phyloP scores from a whole-genome alignment of 2,113 vertebrate genomes.

The Eubucco bourcierii region DNA sequence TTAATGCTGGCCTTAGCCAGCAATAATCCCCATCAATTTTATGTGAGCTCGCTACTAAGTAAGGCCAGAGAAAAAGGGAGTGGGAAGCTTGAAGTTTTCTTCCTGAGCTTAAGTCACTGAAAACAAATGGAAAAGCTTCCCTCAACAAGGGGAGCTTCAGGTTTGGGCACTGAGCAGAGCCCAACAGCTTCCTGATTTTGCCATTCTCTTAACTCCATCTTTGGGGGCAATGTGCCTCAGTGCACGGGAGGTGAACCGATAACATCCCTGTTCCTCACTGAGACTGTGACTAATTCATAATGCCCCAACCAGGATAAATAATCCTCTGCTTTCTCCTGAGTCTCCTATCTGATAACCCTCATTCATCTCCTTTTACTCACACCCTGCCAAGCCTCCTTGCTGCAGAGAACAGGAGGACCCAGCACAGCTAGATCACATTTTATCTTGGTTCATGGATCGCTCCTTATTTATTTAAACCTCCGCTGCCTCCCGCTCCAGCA shows the following conservation, averaged over 20 bases:
- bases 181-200: not conserved
- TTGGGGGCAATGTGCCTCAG: not conserved
- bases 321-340: not conserved
- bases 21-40: not conserved
- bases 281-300: not conserved
- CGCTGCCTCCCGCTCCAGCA: conserved; percentile 1
- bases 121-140: not conserved
- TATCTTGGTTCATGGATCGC: conserved; percentile 59
- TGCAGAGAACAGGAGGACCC: conserved; percentile 4
- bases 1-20: not conserved
- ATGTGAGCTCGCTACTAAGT: not conserved
- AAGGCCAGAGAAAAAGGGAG: not conserved
- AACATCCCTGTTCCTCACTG: not conserved
- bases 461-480: conserved; percentile 66
- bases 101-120: not conserved
- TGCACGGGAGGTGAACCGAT: not conserved
- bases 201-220: not conserved
- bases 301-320: not conserved
- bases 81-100: not conserved
- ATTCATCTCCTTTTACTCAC: conserved; percentile 41
- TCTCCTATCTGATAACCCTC: not conserved
- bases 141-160: not conserved
- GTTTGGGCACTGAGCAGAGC: not conserved
- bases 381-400: conserved; percentile 13
- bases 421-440: conserved; percentile 53